Evolutionary conservation across 1,140 invertebrate species (phyloP), one percentile per base, ranked within the genome.

Genomic region (Trichonephila clavipes): DNA sequence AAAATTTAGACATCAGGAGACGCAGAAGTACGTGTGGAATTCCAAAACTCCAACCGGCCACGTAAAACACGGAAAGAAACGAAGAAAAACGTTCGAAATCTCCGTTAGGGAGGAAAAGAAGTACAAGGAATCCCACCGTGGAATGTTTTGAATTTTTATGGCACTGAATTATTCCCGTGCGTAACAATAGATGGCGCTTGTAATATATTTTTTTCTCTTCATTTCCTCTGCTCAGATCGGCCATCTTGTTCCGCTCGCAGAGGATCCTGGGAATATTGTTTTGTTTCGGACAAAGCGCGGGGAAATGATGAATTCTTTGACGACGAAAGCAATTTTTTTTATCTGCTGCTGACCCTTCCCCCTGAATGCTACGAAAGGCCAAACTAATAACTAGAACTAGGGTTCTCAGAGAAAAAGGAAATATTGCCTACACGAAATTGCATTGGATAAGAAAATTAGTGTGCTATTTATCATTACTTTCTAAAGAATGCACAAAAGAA

Each of bases 141-240:
- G 72, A 77, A 77, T 77, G 72, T 77, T 77, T 77, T 77, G 72
- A 77, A 77, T 77, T 77, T 77, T 77, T 77, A 40, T 77, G 72
- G 72, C 72, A 18, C 34, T 21, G 72, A 77, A 77, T 77, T 77
- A 77, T 77, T 77, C 72, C 72, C 72, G 7, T 40, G 72, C 72
- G 72, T 77, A 77, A 77, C 72, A 77, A 77, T 77, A 77, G 72
- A 77, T 77, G 72, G 72, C 72, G 72, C 72, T 77, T 40, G 72
- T 77, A 77, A 40, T 77, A 40, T 40, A 28, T 34, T 77, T 77
- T 77, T 77, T 40, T 77, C 72, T 77, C 72, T 77, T 77, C 72
- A 34, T 77, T 77, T 77, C 28, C 72, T 16, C 28, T 77, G 28
- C 34, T 7, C 6, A 40, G 28, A 77, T 40, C 72, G 72, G 72